phyloP scores from a whole-genome alignment of 2,888 invertebrate species.

The Pterostichus niger region DNA sequence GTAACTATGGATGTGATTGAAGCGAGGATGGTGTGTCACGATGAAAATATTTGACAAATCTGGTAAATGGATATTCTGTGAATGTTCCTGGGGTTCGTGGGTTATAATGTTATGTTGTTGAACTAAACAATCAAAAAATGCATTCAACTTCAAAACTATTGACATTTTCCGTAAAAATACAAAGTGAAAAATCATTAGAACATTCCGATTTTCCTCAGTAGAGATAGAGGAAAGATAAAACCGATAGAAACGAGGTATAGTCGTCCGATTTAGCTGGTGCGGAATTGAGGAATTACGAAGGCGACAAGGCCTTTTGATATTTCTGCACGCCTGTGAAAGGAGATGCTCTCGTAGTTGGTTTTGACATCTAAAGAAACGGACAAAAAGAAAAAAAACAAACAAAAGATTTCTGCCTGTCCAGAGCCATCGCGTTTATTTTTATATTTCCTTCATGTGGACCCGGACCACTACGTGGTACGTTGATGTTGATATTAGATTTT shows the following conservation, averaged over 20 bases:
- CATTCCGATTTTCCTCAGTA: not conserved
- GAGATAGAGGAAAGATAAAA: conserved; percentile 18
- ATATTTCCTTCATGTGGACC: conserved; percentile 22
- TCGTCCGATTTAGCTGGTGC: conserved; percentile 16
- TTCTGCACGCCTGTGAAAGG: conserved; percentile 26
- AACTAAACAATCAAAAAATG: no score
- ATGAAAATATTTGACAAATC: no score
- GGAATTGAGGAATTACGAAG: conserved; percentile 27
- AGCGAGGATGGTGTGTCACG: no score
- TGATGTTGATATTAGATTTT: conserved; percentile 27
- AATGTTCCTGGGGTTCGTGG: no score
- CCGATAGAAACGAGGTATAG: not conserved
- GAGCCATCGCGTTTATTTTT: conserved; percentile 45
- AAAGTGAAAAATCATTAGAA: no score
- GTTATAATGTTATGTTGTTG: no score
- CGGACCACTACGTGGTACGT: not conserved
- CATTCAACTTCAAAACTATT: no score
- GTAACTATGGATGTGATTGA: no score
- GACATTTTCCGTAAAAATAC: no score
- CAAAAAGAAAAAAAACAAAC: conserved; percentile 62
- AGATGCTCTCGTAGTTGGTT: conserved; percentile 51
- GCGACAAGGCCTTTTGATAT: conserved; percentile 52
- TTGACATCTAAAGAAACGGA: conserved; percentile 63
- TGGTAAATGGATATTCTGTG: no score
- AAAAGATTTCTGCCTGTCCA: conserved; percentile 51